Base-by-base conservation (phyloP, 2,888 invertebrate species). In the Spilosoma lubricipeda region DNA sequence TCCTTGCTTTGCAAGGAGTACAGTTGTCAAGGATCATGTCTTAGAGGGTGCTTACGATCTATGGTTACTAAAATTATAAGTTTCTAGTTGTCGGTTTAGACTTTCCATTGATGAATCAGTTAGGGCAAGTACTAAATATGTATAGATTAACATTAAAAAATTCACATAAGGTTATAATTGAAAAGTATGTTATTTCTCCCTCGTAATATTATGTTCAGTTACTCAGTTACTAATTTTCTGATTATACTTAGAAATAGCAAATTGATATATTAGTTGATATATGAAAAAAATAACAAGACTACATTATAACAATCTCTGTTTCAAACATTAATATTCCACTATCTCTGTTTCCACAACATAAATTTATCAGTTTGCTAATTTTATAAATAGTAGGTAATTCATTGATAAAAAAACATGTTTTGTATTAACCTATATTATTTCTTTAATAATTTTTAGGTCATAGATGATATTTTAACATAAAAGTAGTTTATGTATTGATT, bases 281-380 rank as follows among this genome's bases (percentile, higher is more conserved):
- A 30, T 20, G 5, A 15, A 30, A 30, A n/a, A 30, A 30, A 63
- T 56, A n/a, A n/a, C 52, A n/a, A 56, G 11, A 56, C 63, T 27
- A 7, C 11, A 70, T 63, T 33, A 18, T 70, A 56, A 9, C 15
- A 45, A 67, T 20, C 11, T 70, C 18, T 63, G 18, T 63, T 18
- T 56, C 15, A 56, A 56, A 56, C 56, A 13, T 56, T 69, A 33
- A 23, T 68, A 68, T 52, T 36, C 15, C 56, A 23, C 56, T 39
- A 69, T 69, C 56, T 56, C 27, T n/a, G n/a, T 69, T 56, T 56
- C 56, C 8, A 56, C n/a, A 52, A n/a, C 33, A 45, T 69, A 20
- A 27, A 15, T 33, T 68, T 56, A 56, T 56, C 56, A 69, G 15
- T 15, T 23, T 36, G 33, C 36, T 69, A 27, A 59, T 27, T n/a